Base-by-base conservation (phyloP, 1,140 invertebrate species). In the Palaemon carinicauda region DNA sequence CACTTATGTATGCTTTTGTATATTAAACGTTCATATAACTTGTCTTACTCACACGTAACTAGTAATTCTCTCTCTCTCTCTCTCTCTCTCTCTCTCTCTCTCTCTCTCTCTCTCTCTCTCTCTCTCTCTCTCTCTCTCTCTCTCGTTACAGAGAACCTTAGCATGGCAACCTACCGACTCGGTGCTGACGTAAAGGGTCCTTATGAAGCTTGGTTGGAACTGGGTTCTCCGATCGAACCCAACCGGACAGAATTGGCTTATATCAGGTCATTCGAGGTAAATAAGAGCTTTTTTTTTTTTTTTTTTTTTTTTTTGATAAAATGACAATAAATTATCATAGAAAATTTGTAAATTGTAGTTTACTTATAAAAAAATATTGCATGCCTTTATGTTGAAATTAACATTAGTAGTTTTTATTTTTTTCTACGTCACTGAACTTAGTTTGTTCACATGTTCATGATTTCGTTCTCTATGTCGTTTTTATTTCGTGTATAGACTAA, bases 231-330 rank as follows among this genome's bases (percentile, higher is more conserved):
- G 17, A 53, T 41, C 3, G 31, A 81, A 10, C 79, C 79, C 0
- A 81, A 29, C 50, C 54, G 41, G 12, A 7, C 54, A 19, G 52
- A 81, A 54, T 53, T 81, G 52, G 41, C 54, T 21, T 81, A 53
- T 27, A 81, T 81, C 24, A 65, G 79, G 29, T 24, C 79, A 15
- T 81, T 31, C 33, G 79, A 81, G 79, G 79, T 81, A 53, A 78
- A 52, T 3, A 31, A 21, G 7, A n/a, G n/a, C n/a, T n/a, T n/a
- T n/a, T n/a, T n/a, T n/a, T n/a, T n/a, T n/a, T n/a, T n/a, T n/a
- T n/a, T n/a, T n/a, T n/a, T n/a, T n/a, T n/a, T n/a, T n/a, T n/a
- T n/a, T n/a, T n/a, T n/a, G n/a, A n/a, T n/a, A n/a, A n/a, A n/a
- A n/a, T n/a, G n/a, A n/a, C n/a, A n/a, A n/a, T n/a, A n/a, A n/a